Evolutionary conservation across 1,140 invertebrate genomes (phyloP).

Genomic region (Amyelois transitella): DNA sequence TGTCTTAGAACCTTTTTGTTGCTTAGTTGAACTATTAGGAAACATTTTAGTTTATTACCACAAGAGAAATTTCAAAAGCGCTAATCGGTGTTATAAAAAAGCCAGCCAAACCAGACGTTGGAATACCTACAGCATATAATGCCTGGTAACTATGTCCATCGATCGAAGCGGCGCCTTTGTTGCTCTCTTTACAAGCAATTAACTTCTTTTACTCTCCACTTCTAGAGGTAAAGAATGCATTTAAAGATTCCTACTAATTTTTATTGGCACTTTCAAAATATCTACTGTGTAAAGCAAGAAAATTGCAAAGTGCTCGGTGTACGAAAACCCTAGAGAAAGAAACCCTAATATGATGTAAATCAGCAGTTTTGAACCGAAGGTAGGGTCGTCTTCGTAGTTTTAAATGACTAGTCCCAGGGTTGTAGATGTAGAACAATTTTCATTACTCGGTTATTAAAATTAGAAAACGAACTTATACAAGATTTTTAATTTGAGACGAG

Average conservation of each 20-base stretch:
- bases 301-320: background rate
- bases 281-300: background rate
- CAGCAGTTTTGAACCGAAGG: constrained; percentile 14
- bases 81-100: background rate
- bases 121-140: constrained; percentile 18
- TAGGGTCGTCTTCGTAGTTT: background rate
- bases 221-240: background rate
- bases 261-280: background rate
- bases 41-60: background rate
- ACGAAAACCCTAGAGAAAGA: constrained; percentile 11
- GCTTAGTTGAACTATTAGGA: no score
- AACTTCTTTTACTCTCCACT: constrained; percentile 19
- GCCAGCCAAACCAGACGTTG: background rate
- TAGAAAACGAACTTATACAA: no score
- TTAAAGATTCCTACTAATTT: background rate
- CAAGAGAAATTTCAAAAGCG: background rate
- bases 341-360: constrained; percentile 21
- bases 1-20: no score
- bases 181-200: constrained; percentile 26
- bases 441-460: no score
- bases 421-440: no score
- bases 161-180: constrained; percentile 18
- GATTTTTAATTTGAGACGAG: no score
- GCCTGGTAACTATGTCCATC: constrained; percentile 19
- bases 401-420: background rate